Conservation (phyloP, 2,113 vertebrate species). For the Dendrocopos noguchii region DNA sequence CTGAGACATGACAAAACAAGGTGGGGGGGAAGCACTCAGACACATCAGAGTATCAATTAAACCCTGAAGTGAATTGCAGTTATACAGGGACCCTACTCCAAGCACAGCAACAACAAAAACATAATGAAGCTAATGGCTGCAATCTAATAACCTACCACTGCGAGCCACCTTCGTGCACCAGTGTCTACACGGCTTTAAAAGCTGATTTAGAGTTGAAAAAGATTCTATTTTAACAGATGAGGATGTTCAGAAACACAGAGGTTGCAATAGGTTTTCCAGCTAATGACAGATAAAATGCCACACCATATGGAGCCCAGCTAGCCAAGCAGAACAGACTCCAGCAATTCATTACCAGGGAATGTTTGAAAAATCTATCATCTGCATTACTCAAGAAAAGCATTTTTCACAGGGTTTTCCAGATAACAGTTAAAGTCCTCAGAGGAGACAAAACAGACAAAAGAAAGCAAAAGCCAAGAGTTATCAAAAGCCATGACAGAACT, state of each 20-base stretch:
- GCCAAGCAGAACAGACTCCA: background rate
- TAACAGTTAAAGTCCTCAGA: background rate
- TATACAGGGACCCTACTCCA: background rate
- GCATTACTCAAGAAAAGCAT: background rate
- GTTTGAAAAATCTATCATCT: background rate
- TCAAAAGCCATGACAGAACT: background rate
- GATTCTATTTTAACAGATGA: background rate
- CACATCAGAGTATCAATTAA: background rate
- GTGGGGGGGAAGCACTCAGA: background rate
- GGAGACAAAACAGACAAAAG: background rate
- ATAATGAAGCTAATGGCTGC: background rate
- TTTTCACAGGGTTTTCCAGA: background rate
- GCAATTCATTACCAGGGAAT: background rate
- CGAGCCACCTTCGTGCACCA: background rate
- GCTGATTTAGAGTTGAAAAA: background rate
- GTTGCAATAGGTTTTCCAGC: background rate
- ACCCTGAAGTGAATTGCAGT: background rate
- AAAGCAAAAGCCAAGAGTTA: background rate
- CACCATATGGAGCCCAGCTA: background rate
- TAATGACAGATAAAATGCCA: slow-evolving; percentile 10
- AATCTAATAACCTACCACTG: background rate
- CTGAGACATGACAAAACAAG: background rate
- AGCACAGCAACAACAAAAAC: background rate
- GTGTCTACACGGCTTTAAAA: background rate
- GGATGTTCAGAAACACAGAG: background rate